Percentiles rank a stretch among this genome's conserved stretches.
Conservation (phyloP, 2,888 invertebrate genomes). For the Athripsodes cinereus region DNA sequence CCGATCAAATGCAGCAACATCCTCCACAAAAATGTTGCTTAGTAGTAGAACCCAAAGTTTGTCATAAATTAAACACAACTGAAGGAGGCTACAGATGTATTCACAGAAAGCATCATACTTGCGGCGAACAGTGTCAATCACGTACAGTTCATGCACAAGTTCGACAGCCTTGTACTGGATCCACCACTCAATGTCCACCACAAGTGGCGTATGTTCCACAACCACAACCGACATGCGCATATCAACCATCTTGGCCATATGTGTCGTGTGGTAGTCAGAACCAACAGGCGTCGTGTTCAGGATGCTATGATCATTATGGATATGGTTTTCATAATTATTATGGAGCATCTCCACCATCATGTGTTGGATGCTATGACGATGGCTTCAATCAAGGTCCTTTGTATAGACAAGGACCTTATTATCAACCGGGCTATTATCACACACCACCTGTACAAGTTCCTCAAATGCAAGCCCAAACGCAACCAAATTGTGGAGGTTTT, state of each 20-base stretch:
- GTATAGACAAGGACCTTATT: constrained; percentile 34
- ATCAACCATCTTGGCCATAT: constrained; percentile 37
- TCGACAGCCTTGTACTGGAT: constrained; percentile 21
- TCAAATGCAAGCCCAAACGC: background rate
- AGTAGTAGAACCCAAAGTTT: constrained; percentile 37
- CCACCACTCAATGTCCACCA: constrained; percentile 30
- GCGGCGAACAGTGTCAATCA: constrained; percentile 35
- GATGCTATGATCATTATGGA: constrained; percentile 35
- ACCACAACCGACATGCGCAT: constrained; percentile 36
- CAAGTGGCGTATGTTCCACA: constrained; percentile 31
- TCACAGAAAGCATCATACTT: constrained; percentile 33
- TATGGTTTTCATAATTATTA: constrained; percentile 20
- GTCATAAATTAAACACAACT: constrained; percentile 26
- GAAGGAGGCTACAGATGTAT: constrained; percentile 33
- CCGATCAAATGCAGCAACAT: background rate
- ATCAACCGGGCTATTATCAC: constrained; percentile 27
- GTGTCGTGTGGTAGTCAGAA: constrained; percentile 27
- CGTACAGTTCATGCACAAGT: constrained; percentile 35
- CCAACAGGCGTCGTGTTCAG: constrained; percentile 31
- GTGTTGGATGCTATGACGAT: constrained; percentile 34
- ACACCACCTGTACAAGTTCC: constrained; percentile 12
- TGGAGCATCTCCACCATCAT: constrained; percentile 10
- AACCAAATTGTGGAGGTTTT: background rate
- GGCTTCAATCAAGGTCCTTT: constrained; percentile 32
- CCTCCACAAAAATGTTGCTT: constrained; percentile 33